These are phyloP conservation scores for Periplaneta americana DNA, from an alignment of 1,140 invertebrate species.

Conservation along the genomic window DNA sequence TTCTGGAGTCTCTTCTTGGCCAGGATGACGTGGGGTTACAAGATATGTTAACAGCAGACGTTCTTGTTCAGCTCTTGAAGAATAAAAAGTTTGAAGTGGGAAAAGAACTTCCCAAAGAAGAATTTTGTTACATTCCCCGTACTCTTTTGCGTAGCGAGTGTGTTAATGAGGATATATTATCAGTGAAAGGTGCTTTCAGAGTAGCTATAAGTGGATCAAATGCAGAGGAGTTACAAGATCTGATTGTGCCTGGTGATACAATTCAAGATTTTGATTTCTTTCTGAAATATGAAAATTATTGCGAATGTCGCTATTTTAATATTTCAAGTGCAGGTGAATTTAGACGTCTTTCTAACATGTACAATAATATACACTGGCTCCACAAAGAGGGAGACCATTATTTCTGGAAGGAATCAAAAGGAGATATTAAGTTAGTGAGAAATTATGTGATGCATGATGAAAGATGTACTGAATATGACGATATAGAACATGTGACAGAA, in stretches of 20 bases:
- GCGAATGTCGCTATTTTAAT: neutral
- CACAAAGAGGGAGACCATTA: neutral
- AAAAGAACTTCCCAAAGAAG: too few relatives aligned
- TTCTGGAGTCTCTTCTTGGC: too few relatives aligned
- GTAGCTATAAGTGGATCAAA: neutral
- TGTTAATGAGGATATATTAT: neutral
- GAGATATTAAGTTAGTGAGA: neutral
- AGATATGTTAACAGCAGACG: too few relatives aligned
- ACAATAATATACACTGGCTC: constrained; percentile 1
- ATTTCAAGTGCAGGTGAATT: neutral
- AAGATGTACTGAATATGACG: neutral
- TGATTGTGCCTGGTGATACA: too few relatives aligned
- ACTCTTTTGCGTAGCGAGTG: too few relatives aligned
- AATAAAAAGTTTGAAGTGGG: too few relatives aligned
- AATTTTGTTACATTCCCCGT: too few relatives aligned
- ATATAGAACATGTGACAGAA: neutral
- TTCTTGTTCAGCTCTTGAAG: too few relatives aligned
- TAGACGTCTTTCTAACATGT: neutral
- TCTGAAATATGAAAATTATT: too few relatives aligned
- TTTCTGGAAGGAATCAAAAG: constrained; percentile 1
- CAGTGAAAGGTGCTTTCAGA: too few relatives aligned
- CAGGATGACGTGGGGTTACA: too few relatives aligned
- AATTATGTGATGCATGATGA: neutral
- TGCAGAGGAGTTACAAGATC: constrained; percentile 1
- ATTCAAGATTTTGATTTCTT: too few relatives aligned